Evolutionary conservation across 2,797 vertebrate species (phyloP), one percentile per base, ranked within the genome.

Genomic region (Rhyacichthys aspro): DNA sequence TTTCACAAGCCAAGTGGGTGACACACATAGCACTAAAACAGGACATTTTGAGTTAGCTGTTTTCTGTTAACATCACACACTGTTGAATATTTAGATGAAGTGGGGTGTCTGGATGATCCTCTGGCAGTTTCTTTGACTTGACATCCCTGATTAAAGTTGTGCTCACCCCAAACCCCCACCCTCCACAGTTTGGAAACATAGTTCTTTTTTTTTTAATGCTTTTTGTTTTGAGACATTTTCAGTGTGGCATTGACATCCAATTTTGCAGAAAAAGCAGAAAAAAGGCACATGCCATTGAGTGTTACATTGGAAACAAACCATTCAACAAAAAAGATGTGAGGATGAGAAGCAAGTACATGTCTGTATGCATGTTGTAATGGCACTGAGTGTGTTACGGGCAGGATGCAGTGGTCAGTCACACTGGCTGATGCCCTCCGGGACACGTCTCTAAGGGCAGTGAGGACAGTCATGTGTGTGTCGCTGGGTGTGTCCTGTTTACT

Each of bases 271-370:
- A 92, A 90, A 87, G 84, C 86, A 90, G 87, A 90, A 92, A 92
- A 90, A 94, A 93, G 92, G 92, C 92, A 93, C 92, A 92, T 90
- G 91, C 90, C 90, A 91, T 90, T 83, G 76, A 89, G 90, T 92
- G 88, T 83, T 90, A 90, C 83, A 90, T 71, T 67, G 78, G 63
- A 83, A 85, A 87, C 58, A 64, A 89, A 91, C 56, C 53, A 59
- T 74, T 80, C 52, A 79, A 84, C 74, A 62, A 76, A 86, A 85
- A 12, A 73, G 82, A 76, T 9, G 70, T 72, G 82, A 82, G 58
- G 73, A 84, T 82, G 80, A 82, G 63, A 80, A 84, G 77, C 81
- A 60, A 79, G 66, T 80, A 72, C 78, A 41, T 74, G 76, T 64
- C 39, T 65, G 64, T 81, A 68, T 74, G 86, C 75, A 81, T 76